Base-by-base conservation (phyloP, 2,888 invertebrate species). In the Polymixis flavicincta region DNA sequence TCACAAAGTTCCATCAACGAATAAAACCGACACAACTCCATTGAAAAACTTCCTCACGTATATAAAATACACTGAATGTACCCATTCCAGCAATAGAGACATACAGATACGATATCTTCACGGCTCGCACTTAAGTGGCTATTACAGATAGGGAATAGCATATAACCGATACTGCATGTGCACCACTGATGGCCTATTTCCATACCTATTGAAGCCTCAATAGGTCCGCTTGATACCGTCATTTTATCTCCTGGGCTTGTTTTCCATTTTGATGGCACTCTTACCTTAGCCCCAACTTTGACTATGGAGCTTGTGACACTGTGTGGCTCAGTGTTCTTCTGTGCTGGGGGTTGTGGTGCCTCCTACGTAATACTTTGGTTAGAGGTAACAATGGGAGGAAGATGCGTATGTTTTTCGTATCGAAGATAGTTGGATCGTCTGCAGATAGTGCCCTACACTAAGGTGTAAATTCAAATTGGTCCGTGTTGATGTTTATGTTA, bases 101-200 rank as follows among this genome's bases (percentile, higher is more conserved):
- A 90, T 93, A 90, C 83, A 86, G 92, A 92, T 93, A 93, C 85
- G 87, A 89, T 93, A 93, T 92, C 92, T 89, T 83, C 88, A 89
- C 89, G 90, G 88, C 88, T 85, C 84, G 87, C 88, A 88, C 89
- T 90, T 90, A 89, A 88, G 89, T 88, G 85, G 88, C 89, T 91
- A 91, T 94, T 93, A 92, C 85, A 92, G 93, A 94, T 93, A 93
- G 90, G 90, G 91, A 89, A 92, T 90, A 88, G 90, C 89, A 80
- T 89, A 91, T 90, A 92, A 87, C 86, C 89, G 88, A 88, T 88
- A 89, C 89, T 91, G 91, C 91, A 90, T 90, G 90, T 91, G 92
- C 91, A 91, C 89, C 91, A 87, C 87, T 90, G 90, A 91, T 90
- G 89, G 90, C 88, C 89, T 89, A 92, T 93, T 93, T 91, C 92